Base-by-base conservation (phyloP, 2,113 vertebrate genomes). In the Pygoscelis adeliae region DNA sequence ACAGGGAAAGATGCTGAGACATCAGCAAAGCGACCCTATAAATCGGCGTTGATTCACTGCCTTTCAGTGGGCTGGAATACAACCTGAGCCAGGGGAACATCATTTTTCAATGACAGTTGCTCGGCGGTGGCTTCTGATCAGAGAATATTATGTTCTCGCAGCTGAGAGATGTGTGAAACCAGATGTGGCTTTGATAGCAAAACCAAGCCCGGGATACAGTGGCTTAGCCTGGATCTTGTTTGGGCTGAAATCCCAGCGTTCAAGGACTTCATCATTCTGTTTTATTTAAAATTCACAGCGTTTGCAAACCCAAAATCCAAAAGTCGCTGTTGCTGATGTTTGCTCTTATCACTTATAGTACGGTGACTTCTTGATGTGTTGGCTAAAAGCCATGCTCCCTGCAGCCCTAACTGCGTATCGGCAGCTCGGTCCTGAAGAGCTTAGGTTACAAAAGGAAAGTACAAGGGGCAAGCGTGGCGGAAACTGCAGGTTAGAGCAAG, bases 381-480 rank as follows among this genome's bases (percentile, higher is more conserved):
- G 83, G 65, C 56, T 17, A 3, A 23, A 25, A 32, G 18, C 83
- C 56, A 2, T 0, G 12, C 30, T 40, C 32, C 59, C 73, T 2
- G 12, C 42, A 50, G 89, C 78, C 2, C 1, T 2, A 9, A 9
- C 46, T 1, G 21, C 16, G 0, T 2, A 1, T 6, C 8, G 13
- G 71, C 62, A 34, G 59, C 80, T 34, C 13, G 1, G 14, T 15
- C 70, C 59, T 1, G 11, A 4, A 10, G 81, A 6, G n/a, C 12
- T 36, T 5, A 0, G 66, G 40, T 20, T 50, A 8, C 74, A 26
- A 1, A 3, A 0, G 19, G 67, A 18, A 61, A 61, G 42, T 3
- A 18, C n/a, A 5, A n/a, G 2, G 0, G 58, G 20, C 7, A 9
- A 30, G 10, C 9, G 1, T 3, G n/a, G 27, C 3, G 34, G 81